Conservation (phyloP, 1,140 invertebrate species). For the Plectrocnemia conspersa region DNA sequence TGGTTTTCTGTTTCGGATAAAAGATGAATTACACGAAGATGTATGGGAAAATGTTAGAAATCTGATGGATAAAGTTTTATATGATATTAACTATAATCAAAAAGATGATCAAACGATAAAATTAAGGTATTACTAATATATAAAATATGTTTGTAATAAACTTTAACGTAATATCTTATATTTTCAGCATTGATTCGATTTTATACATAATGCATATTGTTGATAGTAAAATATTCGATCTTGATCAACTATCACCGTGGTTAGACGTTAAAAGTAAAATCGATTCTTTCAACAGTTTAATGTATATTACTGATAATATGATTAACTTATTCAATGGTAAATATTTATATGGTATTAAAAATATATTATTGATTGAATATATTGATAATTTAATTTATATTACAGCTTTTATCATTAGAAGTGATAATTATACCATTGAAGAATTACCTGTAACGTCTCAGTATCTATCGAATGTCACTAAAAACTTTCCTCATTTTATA, state of each 20-base stretch:
- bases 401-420: constrained; percentile 21
- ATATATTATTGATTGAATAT: constrained; percentile 34
- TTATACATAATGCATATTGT: constrained; percentile 40
- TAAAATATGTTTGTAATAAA: not conserved
- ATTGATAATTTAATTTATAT: constrained; percentile 4
- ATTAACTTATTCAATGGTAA: constrained; percentile 40
- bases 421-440: constrained; percentile 18
- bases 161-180: constrained; percentile 6
- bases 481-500: constrained; percentile 40
- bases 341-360: constrained; percentile 2
- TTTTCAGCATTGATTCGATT: constrained; percentile 43
- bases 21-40: constrained; percentile 6
- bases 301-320: constrained; percentile 39
- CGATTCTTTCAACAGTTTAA: constrained; percentile 34
- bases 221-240: constrained; percentile 40
- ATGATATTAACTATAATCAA: constrained; percentile 10
- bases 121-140: constrained; percentile 16
- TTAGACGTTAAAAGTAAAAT: constrained; percentile 39
- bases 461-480: constrained; percentile 35
- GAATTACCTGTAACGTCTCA: constrained; percentile 37
- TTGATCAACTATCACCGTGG: constrained; percentile 39
- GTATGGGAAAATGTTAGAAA: constrained; percentile 15
- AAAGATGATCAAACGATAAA: constrained; percentile 5
- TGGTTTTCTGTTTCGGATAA: constrained; percentile 17
- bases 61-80: constrained; percentile 13